A percentile compares a stretch with the other conserved stretches of the same genome.
Evolutionary conservation across 2,888 invertebrate species (phyloP).

Genomic region (Diplazon laetatorius): DNA sequence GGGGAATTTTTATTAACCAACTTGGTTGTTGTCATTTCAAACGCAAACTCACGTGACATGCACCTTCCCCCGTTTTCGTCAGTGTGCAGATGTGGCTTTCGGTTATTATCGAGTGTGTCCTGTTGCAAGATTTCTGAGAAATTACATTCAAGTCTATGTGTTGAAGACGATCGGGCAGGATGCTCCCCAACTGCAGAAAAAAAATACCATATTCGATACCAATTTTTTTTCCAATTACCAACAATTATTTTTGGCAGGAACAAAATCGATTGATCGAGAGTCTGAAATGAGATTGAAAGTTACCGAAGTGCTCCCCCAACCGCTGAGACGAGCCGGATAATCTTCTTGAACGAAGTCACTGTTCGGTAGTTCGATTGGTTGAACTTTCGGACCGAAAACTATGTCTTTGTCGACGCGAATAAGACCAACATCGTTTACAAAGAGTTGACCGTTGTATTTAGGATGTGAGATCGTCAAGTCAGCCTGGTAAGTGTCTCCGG

Average conservation of each 20-base stretch:
- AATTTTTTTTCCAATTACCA: no score
- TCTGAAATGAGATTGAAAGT: constrained; percentile 28
- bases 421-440: constrained; percentile 83
- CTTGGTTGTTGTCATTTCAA: no score
- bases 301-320: constrained; percentile 74
- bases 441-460: constrained; percentile 78
- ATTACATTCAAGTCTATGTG: constrained; percentile 64
- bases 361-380: constrained; percentile 80
- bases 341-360: constrained; percentile 75
- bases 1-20: no score
- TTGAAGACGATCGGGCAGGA: constrained; percentile 70
- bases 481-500: constrained; percentile 82
- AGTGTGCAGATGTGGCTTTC: constrained; percentile 75
- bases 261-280: not conserved
- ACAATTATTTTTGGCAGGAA: no score
- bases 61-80: constrained; percentile 76
- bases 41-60: constrained; percentile 75
- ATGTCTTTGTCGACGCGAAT: constrained; percentile 80
- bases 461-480: constrained; percentile 82
- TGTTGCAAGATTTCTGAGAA: constrained; percentile 62
- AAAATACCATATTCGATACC: no score
- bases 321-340: constrained; percentile 67
- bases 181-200: constrained; percentile 66
- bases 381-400: constrained; percentile 78
- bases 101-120: constrained; percentile 54